Evolutionary conservation across 2,113 vertebrate genomes (phyloP).

Genomic region (Anseranas semipalmata): DNA sequence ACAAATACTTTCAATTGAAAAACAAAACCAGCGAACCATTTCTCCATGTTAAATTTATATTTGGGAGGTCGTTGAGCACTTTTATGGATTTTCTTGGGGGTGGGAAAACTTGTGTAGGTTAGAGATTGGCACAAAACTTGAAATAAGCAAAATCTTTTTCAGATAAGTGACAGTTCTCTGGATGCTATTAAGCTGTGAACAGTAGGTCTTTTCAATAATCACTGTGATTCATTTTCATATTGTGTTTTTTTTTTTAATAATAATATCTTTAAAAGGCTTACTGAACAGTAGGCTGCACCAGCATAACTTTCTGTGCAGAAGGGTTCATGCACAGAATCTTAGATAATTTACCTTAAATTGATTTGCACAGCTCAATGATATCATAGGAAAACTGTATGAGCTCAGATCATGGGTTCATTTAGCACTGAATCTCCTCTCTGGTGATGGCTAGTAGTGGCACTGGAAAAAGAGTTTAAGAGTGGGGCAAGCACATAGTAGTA

Average conservation of each 20-base stretch:
- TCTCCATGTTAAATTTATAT: slow-evolving; percentile 29
- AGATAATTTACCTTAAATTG: slow-evolving; percentile 38
- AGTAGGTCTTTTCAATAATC: slow-evolving; percentile 66
- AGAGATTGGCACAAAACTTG: slow-evolving; percentile 64
- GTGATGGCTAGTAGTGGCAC: background rate
- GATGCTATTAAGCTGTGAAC: slow-evolving; percentile 66
- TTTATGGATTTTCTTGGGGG: slow-evolving; percentile 67
- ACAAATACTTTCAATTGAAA: background rate
- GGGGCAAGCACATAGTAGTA: background rate
- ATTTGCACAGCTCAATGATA: background rate
- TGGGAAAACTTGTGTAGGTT: slow-evolving; percentile 62
- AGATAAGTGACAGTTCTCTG: slow-evolving; percentile 64
- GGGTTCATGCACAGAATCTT: background rate
- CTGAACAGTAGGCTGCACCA: slow-evolving; percentile 57
- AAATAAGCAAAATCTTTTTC: slow-evolving; percentile 64
- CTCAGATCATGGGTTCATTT: background rate
- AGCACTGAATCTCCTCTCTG: background rate
- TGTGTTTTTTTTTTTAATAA: slow-evolving; percentile 50
- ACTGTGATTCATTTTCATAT: slow-evolving; percentile 70
- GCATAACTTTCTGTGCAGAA: slow-evolving; percentile 41
- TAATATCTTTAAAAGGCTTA: slow-evolving; percentile 58
- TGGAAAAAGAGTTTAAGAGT: background rate
- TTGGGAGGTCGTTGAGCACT: slow-evolving; percentile 24
- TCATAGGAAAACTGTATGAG: background rate
- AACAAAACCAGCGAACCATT: background rate